These are phyloP conservation scores for Planococcus citri DNA, from an alignment of 1,140 invertebrate species.

Conservation along the genomic window DNA sequence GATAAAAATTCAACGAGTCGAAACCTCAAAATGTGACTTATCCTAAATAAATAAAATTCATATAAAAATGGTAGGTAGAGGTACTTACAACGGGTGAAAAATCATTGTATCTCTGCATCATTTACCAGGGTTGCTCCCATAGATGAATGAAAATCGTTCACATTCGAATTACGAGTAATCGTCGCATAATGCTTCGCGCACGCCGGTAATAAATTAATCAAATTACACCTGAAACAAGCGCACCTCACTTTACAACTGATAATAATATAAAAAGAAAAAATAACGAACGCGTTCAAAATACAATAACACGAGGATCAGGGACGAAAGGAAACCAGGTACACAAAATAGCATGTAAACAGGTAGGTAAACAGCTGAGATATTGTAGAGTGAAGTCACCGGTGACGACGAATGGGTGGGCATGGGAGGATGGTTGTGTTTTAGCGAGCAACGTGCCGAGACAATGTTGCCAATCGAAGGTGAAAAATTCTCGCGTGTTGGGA, in stretches of 20 bases:
- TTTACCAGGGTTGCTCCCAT: slow-evolving; percentile 7
- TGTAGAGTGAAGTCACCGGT: background rate
- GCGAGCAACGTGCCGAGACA: background rate
- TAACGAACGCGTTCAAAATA: background rate
- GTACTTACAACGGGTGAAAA: background rate
- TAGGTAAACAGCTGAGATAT: background rate
- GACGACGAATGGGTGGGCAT: background rate
- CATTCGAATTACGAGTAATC: background rate
- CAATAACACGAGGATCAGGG: background rate
- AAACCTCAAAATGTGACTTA: too few species aligned
- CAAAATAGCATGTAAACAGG: background rate
- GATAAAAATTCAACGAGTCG: too few species aligned
- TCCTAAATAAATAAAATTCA: too few species aligned
- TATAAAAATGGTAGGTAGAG: background rate
- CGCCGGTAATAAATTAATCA: background rate
- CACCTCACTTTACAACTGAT: background rate
- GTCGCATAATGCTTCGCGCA: background rate
- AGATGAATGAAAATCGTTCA: too few species aligned
- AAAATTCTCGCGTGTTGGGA: too few species aligned
- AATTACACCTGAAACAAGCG: background rate
- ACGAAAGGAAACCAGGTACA: background rate
- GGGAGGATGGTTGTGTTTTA: too few species aligned
- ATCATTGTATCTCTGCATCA: background rate
- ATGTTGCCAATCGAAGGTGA: too few species aligned
- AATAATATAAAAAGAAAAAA: background rate